Conservation (phyloP, 2,888 invertebrate species). For the Macrosoma leucophasiata region DNA sequence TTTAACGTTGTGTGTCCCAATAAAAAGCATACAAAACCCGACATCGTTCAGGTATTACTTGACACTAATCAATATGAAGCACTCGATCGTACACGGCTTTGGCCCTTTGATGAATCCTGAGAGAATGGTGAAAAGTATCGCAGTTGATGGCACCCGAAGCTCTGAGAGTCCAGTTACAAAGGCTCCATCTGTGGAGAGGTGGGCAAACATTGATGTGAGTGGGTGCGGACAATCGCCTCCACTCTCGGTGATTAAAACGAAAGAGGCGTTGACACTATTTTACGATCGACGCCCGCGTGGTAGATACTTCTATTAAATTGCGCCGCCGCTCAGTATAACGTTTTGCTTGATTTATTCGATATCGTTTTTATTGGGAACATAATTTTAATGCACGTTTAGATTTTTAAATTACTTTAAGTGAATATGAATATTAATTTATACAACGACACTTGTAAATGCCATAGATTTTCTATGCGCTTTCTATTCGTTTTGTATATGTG, state of each 20-base stretch:
- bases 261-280: constrained; percentile 70
- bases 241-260: constrained; percentile 72
- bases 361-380: too few relatives aligned
- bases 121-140: constrained; percentile 59
- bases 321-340: constrained; percentile 31
- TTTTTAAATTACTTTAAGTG: neutral
- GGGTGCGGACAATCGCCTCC: constrained; percentile 62
- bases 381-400: neutral
- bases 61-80: constrained; percentile 36
- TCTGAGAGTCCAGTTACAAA: constrained; percentile 60
- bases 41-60: constrained; percentile 17
- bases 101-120: constrained; percentile 41
- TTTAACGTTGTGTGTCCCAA: too few relatives aligned
- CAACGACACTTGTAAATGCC: too few relatives aligned
- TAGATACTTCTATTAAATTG: constrained; percentile 53
- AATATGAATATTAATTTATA: too few relatives aligned
- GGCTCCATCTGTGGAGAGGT: constrained; percentile 60
- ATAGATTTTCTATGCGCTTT: too few relatives aligned
- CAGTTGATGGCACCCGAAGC: constrained; percentile 46
- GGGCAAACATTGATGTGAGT: constrained; percentile 60
- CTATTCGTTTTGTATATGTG: too few relatives aligned
- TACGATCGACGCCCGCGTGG: constrained; percentile 52
- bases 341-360: constrained; percentile 27
- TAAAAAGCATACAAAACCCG: constrained; percentile 13
- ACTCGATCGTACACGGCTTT: constrained; percentile 27